These are phyloP conservation scores for Pteronura brasiliensis DNA, from an alignment of 2,113 vertebrate genomes.

Conservation along the genomic window DNA sequence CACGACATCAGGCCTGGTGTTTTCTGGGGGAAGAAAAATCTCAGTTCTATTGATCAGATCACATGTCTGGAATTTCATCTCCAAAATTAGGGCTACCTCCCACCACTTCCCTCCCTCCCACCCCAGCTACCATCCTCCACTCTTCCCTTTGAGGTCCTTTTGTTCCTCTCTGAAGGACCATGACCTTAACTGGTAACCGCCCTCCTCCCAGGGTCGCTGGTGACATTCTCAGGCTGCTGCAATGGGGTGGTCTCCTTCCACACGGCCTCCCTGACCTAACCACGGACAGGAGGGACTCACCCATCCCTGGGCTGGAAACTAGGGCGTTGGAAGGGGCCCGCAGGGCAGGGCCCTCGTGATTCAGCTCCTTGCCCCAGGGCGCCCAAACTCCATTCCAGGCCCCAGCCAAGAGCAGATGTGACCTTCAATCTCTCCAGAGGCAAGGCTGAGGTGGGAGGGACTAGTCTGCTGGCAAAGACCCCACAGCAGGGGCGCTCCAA, in stretches of 20 bases:
- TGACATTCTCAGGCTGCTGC: background rate
- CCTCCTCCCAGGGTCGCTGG: background rate
- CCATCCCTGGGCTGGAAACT: background rate
- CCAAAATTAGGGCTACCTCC: background rate
- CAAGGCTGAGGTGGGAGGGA: background rate
- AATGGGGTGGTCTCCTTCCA: background rate
- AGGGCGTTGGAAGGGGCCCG: background rate
- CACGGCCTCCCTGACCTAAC: background rate
- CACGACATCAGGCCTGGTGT: background rate
- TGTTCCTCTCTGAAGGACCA: background rate
- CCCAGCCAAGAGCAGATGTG: conserved; percentile 53
- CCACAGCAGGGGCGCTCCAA: background rate
- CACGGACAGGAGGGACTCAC: background rate
- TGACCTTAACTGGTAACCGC: background rate
- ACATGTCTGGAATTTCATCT: background rate
- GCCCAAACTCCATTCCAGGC: background rate
- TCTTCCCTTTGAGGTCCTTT: background rate
- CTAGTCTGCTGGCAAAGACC: background rate
- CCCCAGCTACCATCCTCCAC: background rate
- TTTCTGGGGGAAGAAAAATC: rapidly evolving
- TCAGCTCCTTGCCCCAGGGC: background rate
- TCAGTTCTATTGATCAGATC: background rate
- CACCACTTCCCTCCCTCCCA: background rate
- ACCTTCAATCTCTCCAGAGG: conserved; percentile 11
- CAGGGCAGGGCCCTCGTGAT: background rate